These are phyloP conservation scores for Aphyosemion australe DNA, from an alignment of 2,113 vertebrate genomes.

Conservation along the genomic window DNA sequence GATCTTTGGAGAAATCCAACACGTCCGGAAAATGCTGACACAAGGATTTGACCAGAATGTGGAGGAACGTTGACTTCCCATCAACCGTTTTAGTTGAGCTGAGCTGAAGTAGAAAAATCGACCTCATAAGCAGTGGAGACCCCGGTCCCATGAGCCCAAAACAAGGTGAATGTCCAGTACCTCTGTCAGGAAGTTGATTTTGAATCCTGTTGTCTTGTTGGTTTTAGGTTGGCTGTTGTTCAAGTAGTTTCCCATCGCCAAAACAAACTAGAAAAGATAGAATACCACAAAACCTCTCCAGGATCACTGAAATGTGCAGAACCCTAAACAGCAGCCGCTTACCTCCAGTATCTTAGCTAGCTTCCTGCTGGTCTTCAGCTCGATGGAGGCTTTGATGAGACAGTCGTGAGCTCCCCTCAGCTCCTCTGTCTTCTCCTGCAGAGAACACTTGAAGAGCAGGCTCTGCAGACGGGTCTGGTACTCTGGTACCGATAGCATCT, in stretches of 20 bases:
- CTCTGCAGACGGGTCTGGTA: conserved; percentile 92
- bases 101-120: conserved; percentile 77
- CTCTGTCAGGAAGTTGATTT: conserved; percentile 98
- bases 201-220: conserved; percentile 94
- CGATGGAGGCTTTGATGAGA: conserved; percentile 89
- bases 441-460: conserved; percentile 90
- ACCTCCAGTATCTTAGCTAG: conserved; percentile 99
- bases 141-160: too few relatives aligned
- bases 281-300: not conserved
- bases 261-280: conserved; percentile 84
- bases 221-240: conserved; percentile 95
- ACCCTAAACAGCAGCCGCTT: not conserved
- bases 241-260: conserved; percentile 98
- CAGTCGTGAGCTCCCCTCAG: conserved; percentile 89
- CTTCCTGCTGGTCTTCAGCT: conserved; percentile 95
- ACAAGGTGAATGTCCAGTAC: conserved; percentile 62
- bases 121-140: too few relatives aligned
- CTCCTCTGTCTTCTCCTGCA: conserved; percentile 97
- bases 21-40: conserved; percentile 97
- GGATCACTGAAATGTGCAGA: too few relatives aligned
- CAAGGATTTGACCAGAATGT: conserved; percentile 96
- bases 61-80: conserved; percentile 96
- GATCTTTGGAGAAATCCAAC: conserved; percentile 94
- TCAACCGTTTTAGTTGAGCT: conserved; percentile 97
- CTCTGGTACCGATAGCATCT: conserved; percentile 87